Percentiles rank a stretch among this genome's conserved stretches.
phyloP scores from a whole-genome alignment of 2,113 vertebrate genomes.

The Pedionomus torquatus region DNA sequence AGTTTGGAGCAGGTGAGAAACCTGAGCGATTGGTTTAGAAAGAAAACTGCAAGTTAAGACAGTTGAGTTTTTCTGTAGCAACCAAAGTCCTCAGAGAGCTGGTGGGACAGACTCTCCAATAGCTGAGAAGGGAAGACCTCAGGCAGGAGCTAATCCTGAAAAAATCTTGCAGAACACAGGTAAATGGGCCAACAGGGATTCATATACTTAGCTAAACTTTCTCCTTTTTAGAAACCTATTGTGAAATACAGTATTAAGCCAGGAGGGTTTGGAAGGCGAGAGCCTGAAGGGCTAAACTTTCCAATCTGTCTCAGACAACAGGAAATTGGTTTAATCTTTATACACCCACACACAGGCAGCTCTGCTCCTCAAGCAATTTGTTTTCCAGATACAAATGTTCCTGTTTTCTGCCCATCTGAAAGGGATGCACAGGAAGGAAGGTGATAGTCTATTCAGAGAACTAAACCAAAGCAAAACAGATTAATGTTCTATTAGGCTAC shows the following conservation, averaged over 20 bases:
- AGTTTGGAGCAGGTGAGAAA: neutral
- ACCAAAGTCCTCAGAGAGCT: neutral
- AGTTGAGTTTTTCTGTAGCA: neutral
- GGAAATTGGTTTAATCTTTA: conserved; percentile 35
- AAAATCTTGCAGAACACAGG: conserved; percentile 16
- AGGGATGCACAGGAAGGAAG: neutral
- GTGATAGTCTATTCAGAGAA: neutral
- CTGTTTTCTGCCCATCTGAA: neutral
- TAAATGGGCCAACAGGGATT: conserved; percentile 3
- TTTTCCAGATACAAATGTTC: neutral
- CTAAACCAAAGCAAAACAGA: neutral
- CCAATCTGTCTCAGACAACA: neutral
- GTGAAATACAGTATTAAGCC: neutral
- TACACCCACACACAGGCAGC: neutral
- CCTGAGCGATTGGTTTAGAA: neutral
- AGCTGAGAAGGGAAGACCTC: neutral
- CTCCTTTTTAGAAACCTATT: neutral
- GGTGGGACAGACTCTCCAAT: neutral
- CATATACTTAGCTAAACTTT: neutral
- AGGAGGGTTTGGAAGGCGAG: neutral
- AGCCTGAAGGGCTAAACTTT: conserved; percentile 9
- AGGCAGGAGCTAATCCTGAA: conserved; percentile 19
- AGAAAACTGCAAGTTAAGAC: neutral
- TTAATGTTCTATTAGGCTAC: neutral
- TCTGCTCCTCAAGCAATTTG: neutral